Percentiles rank a stretch among this genome's conserved stretches.
These are phyloP conservation scores for Aplysia californica DNA, from an alignment of 1,140 invertebrate genomes.

Conservation along the genomic window DNA sequence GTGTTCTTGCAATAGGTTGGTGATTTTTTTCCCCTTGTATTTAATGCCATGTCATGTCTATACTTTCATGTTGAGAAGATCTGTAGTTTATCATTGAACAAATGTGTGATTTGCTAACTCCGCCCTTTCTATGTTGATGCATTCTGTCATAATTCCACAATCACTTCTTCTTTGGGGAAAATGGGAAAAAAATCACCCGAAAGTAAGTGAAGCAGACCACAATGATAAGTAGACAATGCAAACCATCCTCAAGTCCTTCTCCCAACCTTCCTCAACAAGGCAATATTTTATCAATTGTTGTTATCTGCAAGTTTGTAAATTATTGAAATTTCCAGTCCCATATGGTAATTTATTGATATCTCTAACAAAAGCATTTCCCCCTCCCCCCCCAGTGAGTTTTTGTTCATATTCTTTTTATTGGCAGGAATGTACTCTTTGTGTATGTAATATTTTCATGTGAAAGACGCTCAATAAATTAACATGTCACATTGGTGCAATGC, in stretches of 20 bases:
- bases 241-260: no score
- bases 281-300: no score
- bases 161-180: background rate
- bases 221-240: no score
- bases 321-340: no score
- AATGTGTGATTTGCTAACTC: background rate
- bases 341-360: background rate
- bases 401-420: background rate
- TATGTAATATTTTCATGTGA: slow-evolving; percentile 15
- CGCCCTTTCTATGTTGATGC: background rate
- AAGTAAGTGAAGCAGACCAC: no score
- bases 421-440: slow-evolving; percentile 8
- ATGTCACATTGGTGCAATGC: slow-evolving; percentile 25
- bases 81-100: background rate
- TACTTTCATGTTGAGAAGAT: background rate
- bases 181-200: no score
- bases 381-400: background rate
- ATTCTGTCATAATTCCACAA: background rate
- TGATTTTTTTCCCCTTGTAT: no score
- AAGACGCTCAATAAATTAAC: slow-evolving; percentile 22
- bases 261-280: no score
- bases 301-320: no score
- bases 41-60: no score
- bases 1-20: no score
- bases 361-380: background rate